phyloP scores from a whole-genome alignment of 2,797 vertebrate genomes.

The Otolemur crassicaudatus region DNA sequence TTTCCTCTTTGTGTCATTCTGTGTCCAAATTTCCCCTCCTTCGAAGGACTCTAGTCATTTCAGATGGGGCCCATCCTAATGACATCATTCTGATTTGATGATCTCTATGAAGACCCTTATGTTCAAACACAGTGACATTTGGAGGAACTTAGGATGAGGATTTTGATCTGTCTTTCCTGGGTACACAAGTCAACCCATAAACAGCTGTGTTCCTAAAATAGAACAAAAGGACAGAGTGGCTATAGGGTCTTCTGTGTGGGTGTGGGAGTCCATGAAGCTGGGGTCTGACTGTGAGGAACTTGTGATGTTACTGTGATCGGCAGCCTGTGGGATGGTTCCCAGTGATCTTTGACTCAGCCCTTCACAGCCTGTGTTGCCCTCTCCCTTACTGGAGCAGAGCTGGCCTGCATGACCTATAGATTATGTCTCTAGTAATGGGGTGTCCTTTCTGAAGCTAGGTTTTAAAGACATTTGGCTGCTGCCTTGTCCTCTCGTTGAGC shows the following conservation, averaged over 20 bases:
- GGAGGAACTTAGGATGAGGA: not conserved
- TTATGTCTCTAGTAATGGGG: not conserved
- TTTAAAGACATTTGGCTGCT: not conserved
- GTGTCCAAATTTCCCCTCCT: not conserved
- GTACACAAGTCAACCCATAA: not conserved
- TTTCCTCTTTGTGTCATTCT: not conserved
- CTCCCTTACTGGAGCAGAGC: not conserved
- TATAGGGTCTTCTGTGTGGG: not conserved
- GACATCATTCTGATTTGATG: not conserved
- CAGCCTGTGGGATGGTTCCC: not conserved
- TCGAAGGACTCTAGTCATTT: not conserved
- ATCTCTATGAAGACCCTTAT: not conserved
- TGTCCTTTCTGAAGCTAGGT: accelerated
- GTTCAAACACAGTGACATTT: not conserved
- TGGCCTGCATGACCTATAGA: not conserved
- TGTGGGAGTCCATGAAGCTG: not conserved
- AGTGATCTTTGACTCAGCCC: accelerated
- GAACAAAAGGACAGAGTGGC: not conserved
- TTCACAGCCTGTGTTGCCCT: too few species aligned
- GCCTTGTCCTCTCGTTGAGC: not conserved
- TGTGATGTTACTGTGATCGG: not conserved
- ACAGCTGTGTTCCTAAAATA: not conserved
- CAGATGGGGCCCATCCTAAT: not conserved
- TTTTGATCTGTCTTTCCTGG: not conserved
- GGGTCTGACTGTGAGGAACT: not conserved